A percentile compares a stretch with the other conserved stretches of the same genome.
Evolutionary conservation across 2,797 vertebrate species (phyloP).

Genomic region (Tamandua tetradactyla): DNA sequence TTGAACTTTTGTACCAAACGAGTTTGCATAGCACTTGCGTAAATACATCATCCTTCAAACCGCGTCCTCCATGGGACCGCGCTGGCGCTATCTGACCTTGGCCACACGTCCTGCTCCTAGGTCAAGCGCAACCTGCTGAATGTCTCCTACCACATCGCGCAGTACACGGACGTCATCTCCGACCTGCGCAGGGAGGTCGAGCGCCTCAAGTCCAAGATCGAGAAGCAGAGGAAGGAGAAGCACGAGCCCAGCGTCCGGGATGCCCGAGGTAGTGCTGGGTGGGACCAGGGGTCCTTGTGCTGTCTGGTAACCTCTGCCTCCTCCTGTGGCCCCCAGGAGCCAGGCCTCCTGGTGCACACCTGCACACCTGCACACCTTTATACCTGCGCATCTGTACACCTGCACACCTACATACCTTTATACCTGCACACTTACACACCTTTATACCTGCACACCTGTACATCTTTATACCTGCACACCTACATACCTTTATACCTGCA

Average conservation of each 20-base stretch:
- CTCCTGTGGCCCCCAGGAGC: background rate
- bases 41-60: accelerated
- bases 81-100: accelerated
- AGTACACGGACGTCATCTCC: slow-evolving; percentile 77
- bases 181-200: slow-evolving; percentile 79
- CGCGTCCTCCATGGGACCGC: too few species aligned
- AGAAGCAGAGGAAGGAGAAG: slow-evolving; percentile 77
- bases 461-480: too few species aligned
- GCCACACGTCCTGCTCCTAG: slow-evolving; percentile 34
- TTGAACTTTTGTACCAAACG: background rate
- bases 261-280: slow-evolving; percentile 62
- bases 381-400: too few species aligned
- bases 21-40: accelerated
- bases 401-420: too few species aligned
- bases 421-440: too few species aligned
- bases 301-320: accelerated
- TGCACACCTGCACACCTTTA: too few species aligned
- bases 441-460: too few species aligned
- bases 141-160: slow-evolving; percentile 72
- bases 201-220: slow-evolving; percentile 70
- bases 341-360: too few species aligned
- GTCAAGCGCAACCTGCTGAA: slow-evolving; percentile 84
- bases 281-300: too few species aligned
- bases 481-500: too few species aligned
- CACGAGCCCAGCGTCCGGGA: accelerated